Percentiles rank a stretch among this genome's conserved stretches.
phyloP scores from a whole-genome alignment of 2,888 invertebrate genomes.

The Timema cristinae region DNA sequence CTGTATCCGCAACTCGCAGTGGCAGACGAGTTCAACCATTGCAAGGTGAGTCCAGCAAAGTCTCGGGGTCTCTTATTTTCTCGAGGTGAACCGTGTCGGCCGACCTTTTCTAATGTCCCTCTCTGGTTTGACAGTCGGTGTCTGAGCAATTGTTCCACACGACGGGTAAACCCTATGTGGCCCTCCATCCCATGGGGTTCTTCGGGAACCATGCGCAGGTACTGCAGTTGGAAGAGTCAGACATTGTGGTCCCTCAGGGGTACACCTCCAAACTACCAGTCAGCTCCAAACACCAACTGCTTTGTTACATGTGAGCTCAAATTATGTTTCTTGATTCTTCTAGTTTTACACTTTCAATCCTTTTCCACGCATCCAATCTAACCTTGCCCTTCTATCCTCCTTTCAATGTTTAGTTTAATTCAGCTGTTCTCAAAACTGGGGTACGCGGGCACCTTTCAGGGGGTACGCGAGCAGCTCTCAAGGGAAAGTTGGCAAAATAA shows the following conservation, averaged over 20 bases:
- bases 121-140: constrained; percentile 54
- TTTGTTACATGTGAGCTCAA: constrained; percentile 76
- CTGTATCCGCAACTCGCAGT: constrained; percentile 93
- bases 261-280: constrained; percentile 68
- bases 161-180: constrained; percentile 81
- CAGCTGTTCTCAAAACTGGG: too few species aligned
- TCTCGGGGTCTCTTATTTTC: neutral
- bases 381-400: neutral
- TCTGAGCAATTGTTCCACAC: constrained; percentile 82
- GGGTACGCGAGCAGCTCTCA: too few species aligned
- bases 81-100: too few species aligned
- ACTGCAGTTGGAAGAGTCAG: constrained; percentile 71
- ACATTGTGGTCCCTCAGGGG: constrained; percentile 62
- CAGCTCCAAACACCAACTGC: constrained; percentile 79
- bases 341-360: neutral
- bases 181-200: constrained; percentile 84
- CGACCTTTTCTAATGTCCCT: neutral
- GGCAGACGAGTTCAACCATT: constrained; percentile 91
- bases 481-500: too few species aligned
- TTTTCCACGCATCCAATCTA: neutral
- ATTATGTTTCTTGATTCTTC: neutral
- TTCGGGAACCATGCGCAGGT: constrained; percentile 79
- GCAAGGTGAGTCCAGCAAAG: constrained; percentile 55
- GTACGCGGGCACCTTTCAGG: too few species aligned
- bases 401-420: neutral